Evolutionary conservation across 2,888 invertebrate genomes (phyloP), one percentile per base, ranked within the genome.

Genomic region (Lepidonotus clava): DNA sequence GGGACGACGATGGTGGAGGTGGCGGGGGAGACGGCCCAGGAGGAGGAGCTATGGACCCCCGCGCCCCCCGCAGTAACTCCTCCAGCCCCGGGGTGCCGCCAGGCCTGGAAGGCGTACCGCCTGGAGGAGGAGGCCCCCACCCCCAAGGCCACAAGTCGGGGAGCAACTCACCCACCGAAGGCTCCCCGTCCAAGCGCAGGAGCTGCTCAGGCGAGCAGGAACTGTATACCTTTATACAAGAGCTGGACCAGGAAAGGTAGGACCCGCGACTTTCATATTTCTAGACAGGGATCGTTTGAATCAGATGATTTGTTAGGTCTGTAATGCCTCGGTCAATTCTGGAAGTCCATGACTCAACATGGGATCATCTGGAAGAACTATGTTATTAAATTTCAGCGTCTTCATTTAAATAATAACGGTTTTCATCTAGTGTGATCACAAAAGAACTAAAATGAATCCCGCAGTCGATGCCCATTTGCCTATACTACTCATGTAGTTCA

Each of bases 231-330:
- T 87, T 89, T 14, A 88, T 91, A 53, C 90, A 91, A 83, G 90
- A 91, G 71, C 88, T 91, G 85, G 91, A 91, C 61, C 87, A 90
- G 80, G 91, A 91, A 86, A 90, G 91, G 91, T 91, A 86, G 71
- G 61, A 46, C 46, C 46, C 6, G 6, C 18, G 5, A 56, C 21
- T 56, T 56, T 56, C 24, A 56, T 11, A n/a, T 21, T n/a, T 56
- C 21, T n/a, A n/a, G 56, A 56, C n/a, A n/a, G n/a, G n/a, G n/a
- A n/a, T n/a, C n/a, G n/a, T n/a, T n/a, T n/a, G n/a, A n/a, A n/a
- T n/a, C n/a, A n/a, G n/a, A n/a, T n/a, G n/a, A n/a, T n/a, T n/a
- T n/a, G n/a, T n/a, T n/a, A n/a, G n/a, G n/a, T n/a, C n/a, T n/a
- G n/a, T n/a, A n/a, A n/a, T n/a, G n/a, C n/a, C n/a, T n/a, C n/a